These are phyloP conservation scores for Atlantisia rogersi DNA, from an alignment of 2,113 vertebrate species.

Conservation along the genomic window DNA sequence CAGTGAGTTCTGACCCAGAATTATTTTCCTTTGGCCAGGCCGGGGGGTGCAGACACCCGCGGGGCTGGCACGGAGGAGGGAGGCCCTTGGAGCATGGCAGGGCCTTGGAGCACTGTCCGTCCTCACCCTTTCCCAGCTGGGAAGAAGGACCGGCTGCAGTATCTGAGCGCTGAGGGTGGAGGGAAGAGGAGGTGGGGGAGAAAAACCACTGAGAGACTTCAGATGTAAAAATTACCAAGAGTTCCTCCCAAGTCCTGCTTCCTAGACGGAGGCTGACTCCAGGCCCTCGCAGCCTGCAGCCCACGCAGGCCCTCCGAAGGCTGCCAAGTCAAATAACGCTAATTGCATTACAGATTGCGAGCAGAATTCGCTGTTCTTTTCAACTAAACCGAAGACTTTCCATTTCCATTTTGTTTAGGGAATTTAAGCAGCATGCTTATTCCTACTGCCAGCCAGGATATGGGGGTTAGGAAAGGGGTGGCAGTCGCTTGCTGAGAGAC, in stretches of 20 bases:
- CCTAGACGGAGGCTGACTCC: slow-evolving; percentile 16
- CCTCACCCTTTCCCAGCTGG: background rate
- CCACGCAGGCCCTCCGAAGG: slow-evolving; percentile 72
- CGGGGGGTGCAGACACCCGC: background rate
- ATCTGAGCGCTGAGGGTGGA: background rate
- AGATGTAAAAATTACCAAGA: slow-evolving; percentile 17
- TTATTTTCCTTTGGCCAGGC: background rate
- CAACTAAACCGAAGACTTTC: slow-evolving; percentile 75
- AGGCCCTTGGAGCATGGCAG: background rate
- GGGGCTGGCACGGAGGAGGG: background rate
- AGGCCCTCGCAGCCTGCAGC: slow-evolving; percentile 57
- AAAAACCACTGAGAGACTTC: background rate
- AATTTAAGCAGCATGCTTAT: background rate
- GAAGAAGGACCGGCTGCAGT: background rate
- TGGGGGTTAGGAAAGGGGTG: slow-evolving; percentile 51
- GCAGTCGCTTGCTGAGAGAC: slow-evolving; percentile 9
- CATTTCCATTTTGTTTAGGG: slow-evolving; percentile 61
- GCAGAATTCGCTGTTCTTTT: slow-evolving; percentile 81
- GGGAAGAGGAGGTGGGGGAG: background rate
- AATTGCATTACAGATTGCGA: slow-evolving; percentile 82
- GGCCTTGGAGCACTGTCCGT: background rate
- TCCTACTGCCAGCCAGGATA: slow-evolving; percentile 9
- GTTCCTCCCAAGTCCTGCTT: slow-evolving; percentile 49
- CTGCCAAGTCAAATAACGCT: slow-evolving; percentile 78
- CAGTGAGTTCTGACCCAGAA: slow-evolving; percentile 37